phyloP scores from a whole-genome alignment of 2,888 invertebrate genomes.

The Dicranocentrus wangi region DNA sequence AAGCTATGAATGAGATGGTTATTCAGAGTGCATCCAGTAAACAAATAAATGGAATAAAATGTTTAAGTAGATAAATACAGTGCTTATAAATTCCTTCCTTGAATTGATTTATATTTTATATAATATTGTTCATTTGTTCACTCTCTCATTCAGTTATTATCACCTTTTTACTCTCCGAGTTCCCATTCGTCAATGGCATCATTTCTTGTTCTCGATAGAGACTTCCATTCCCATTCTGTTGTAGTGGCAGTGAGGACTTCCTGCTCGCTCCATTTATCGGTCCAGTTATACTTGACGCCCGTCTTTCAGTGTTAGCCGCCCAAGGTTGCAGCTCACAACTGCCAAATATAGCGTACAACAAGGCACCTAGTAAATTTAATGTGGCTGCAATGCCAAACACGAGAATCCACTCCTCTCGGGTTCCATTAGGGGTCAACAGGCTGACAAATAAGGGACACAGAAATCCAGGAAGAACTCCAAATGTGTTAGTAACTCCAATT shows the following conservation, averaged over 20 bases:
- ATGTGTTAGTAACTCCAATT: conserved; percentile 76
- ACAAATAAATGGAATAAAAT: too few species aligned
- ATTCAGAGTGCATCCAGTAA: too few species aligned
- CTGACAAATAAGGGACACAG: conserved; percentile 75
- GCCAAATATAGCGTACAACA: conserved; percentile 75
- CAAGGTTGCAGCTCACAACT: conserved; percentile 75
- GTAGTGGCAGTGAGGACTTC: too few species aligned
- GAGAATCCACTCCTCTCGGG: conserved; percentile 75
- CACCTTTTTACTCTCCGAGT: too few species aligned
- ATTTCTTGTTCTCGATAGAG: conserved; percentile 42
- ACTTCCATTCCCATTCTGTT: conserved; percentile 20
- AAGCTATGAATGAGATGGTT: too few species aligned
- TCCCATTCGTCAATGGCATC: conserved; percentile 25
- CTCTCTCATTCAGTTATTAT: too few species aligned
- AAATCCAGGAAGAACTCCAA: conserved; percentile 75
- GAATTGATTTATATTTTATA: too few species aligned
- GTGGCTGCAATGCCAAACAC: conserved; percentile 75
- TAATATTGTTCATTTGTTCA: too few species aligned
- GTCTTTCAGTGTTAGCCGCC: conserved; percentile 73
- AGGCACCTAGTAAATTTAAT: conserved; percentile 74
- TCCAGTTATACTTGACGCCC: conserved; percentile 39
- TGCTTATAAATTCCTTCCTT: too few species aligned
- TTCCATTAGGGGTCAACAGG: conserved; percentile 75
- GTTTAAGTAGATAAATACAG: too few species aligned
- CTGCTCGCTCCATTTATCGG: background rate